phyloP scores from a whole-genome alignment of 2,797 vertebrate genomes.

The Sebastes glaucus region DNA sequence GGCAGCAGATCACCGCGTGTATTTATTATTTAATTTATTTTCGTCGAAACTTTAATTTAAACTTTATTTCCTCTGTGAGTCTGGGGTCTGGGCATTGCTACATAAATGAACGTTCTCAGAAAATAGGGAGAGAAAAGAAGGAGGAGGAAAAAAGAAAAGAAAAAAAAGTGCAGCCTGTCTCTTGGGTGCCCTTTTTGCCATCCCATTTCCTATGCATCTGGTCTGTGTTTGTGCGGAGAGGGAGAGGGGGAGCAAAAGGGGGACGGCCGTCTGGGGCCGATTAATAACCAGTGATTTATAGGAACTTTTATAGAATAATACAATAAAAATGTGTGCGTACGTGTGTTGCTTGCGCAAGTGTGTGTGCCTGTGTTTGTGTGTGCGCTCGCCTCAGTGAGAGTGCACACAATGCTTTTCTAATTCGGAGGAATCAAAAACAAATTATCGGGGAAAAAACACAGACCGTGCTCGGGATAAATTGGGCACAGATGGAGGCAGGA shows the following conservation, averaged over 20 bases:
- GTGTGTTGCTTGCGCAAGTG: slow-evolving; percentile 68
- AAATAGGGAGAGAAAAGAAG: slow-evolving; percentile 59
- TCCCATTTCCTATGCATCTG: slow-evolving; percentile 89
- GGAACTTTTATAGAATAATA: slow-evolving; percentile 99
- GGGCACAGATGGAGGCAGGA: slow-evolving; percentile 93
- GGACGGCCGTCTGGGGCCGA: slow-evolving; percentile 88
- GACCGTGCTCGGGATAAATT: slow-evolving; percentile 90
- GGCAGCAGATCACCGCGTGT: slow-evolving; percentile 72
- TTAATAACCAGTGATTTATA: slow-evolving; percentile 99
- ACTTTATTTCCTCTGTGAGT: slow-evolving; percentile 84
- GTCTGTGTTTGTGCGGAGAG: slow-evolving; percentile 86
- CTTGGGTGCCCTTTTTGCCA: slow-evolving; percentile 92
- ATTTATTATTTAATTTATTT: slow-evolving; percentile 81
- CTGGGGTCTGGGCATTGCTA: slow-evolving; percentile 81
- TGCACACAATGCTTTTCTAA: slow-evolving; percentile 93
- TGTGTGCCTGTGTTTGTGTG: slow-evolving; percentile 44
- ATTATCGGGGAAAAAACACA: slow-evolving; percentile 89
- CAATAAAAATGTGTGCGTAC: slow-evolving; percentile 90
- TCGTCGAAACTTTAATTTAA: slow-evolving; percentile 82
- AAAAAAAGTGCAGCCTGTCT: slow-evolving; percentile 85
- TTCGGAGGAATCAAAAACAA: slow-evolving; percentile 98
- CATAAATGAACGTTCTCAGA: slow-evolving; percentile 80
- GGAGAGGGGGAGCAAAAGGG: slow-evolving; percentile 71
- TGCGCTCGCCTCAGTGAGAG: slow-evolving; percentile 69
- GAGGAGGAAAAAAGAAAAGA: slow-evolving; percentile 47